Conservation (phyloP, 2,888 invertebrate species). For the Cybosia mesomella region DNA sequence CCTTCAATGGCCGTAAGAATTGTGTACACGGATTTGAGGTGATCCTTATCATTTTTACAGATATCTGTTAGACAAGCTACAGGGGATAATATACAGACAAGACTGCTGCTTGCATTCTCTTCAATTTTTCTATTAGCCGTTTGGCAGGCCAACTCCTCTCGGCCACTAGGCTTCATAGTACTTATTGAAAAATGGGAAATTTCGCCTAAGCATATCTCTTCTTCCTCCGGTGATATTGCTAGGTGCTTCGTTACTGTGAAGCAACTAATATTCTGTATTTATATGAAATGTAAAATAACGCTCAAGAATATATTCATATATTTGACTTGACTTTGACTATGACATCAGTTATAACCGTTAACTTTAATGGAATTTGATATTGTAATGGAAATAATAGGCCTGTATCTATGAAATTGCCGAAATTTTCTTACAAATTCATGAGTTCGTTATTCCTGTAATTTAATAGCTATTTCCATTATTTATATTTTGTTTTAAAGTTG, state of each 20-base stretch:
- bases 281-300: not conserved
- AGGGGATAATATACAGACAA: slow-evolving; percentile 51
- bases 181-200: slow-evolving; percentile 22
- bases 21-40: slow-evolving; percentile 70
- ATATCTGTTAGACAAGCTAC: slow-evolving; percentile 65
- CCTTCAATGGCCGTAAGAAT: slow-evolving; percentile 76
- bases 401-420: too few relatives aligned
- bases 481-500: too few relatives aligned
- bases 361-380: too few relatives aligned
- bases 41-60: slow-evolving; percentile 62
- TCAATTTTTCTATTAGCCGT: slow-evolving; percentile 33
- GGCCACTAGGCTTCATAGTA: slow-evolving; percentile 74
- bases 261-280: slow-evolving; percentile 10
- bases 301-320: not conserved
- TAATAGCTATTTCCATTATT: too few relatives aligned
- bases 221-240: slow-evolving; percentile 49
- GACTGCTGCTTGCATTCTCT: slow-evolving; percentile 22
- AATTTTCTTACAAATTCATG: too few relatives aligned
- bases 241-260: slow-evolving; percentile 64
- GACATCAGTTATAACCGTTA: too few relatives aligned
- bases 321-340: too few relatives aligned
- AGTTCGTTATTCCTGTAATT: too few relatives aligned
- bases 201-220: not conserved
- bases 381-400: too few relatives aligned
- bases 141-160: slow-evolving; percentile 62